phyloP scores from a whole-genome alignment of 2,113 vertebrate species.

The Fulica atra region DNA sequence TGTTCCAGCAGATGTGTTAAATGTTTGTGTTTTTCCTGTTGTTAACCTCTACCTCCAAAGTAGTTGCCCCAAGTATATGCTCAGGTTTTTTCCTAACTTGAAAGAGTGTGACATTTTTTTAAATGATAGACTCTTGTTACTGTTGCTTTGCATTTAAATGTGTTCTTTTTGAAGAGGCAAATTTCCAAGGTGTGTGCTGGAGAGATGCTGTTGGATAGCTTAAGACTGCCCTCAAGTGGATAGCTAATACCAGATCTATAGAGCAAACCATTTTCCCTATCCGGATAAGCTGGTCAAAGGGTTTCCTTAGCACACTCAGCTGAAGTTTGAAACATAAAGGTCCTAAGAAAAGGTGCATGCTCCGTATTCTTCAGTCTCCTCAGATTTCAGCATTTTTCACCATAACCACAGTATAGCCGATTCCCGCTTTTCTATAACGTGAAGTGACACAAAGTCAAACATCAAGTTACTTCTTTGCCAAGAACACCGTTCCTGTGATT shows the following conservation, averaged over 20 bases:
- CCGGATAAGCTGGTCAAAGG: not conserved
- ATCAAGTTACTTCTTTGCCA: not conserved
- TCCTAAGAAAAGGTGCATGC: not conserved
- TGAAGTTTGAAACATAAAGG: not conserved
- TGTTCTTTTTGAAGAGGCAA: not conserved
- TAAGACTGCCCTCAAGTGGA: slow-evolving; percentile 53
- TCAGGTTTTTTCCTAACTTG: not conserved
- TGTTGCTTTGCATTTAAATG: not conserved
- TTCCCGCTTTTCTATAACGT: not conserved
- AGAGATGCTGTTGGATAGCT: not conserved
- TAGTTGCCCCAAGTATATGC: not conserved
- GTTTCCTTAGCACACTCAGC: not conserved
- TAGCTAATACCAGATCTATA: not conserved
- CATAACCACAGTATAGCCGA: not conserved
- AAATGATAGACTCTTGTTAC: not conserved
- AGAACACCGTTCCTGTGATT: not conserved
- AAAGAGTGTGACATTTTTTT: not conserved
- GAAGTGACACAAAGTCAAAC: not conserved
- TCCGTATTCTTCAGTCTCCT: not conserved
- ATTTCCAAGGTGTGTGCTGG: not conserved
- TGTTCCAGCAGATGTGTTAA: not conserved
- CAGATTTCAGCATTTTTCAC: not conserved
- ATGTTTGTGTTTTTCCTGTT: not conserved
- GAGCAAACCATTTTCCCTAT: not conserved
- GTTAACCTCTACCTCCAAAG: not conserved